A percentile compares a stretch with the other conserved stretches of the same genome.
These are phyloP conservation scores for Leucosticte australis DNA, from an alignment of 2,113 vertebrate species.

Conservation along the genomic window DNA sequence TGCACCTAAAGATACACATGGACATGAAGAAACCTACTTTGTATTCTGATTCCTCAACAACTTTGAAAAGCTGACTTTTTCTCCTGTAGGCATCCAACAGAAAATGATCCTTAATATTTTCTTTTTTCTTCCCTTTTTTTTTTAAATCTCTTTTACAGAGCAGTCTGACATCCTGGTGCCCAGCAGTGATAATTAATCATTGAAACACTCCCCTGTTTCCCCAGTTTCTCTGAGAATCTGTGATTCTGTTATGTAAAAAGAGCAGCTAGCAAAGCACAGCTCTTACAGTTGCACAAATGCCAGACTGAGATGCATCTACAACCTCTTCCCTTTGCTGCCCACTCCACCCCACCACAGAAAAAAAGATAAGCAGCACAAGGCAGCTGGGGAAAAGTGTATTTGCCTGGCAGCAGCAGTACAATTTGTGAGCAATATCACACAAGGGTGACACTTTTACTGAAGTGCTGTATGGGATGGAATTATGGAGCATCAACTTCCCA, in stretches of 20 bases:
- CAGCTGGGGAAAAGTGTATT: not conserved
- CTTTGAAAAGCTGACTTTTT: not conserved
- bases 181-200: constrained; percentile 31
- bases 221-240: not conserved
- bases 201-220: not conserved
- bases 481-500: not conserved
- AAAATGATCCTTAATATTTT: not conserved
- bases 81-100: not conserved
- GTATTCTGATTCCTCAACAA: not conserved
- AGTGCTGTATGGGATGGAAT: not conserved
- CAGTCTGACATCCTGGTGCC: not conserved
- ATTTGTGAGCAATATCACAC: not conserved
- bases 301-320: not conserved
- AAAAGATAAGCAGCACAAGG: not conserved
- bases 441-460: not conserved
- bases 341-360: not conserved
- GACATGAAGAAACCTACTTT: not conserved
- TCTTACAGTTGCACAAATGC: not conserved
- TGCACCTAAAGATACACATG: not conserved
- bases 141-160: not conserved
- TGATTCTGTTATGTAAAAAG: not conserved
- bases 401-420: not conserved
- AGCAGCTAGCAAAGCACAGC: not conserved
- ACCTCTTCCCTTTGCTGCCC: not conserved
- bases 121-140: not conserved